These are phyloP conservation scores for Pseudachorutes palmiensis DNA, from an alignment of 1,140 invertebrate species.

Conservation along the genomic window DNA sequence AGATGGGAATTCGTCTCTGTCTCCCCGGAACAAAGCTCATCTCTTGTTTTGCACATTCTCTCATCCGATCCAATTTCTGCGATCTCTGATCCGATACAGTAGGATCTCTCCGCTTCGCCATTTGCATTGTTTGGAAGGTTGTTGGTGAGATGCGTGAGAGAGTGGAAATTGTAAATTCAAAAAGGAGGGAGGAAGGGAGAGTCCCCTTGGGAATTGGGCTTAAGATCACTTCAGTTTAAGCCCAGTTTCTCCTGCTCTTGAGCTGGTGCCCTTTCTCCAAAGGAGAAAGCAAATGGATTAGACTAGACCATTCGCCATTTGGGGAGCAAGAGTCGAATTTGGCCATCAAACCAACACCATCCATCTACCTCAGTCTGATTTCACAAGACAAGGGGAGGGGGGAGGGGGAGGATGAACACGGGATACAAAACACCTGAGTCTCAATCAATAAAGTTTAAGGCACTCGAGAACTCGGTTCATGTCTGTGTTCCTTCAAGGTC, in stretches of 20 bases:
- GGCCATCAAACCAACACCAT: slow-evolving; percentile 6
- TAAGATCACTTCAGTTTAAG: slow-evolving; percentile 14
- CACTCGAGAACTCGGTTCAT: too few species aligned
- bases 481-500: too few species aligned
- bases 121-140: neutral
- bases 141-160: neutral
- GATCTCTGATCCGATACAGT: too few species aligned
- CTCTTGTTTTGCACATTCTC: too few species aligned
- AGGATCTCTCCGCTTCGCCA: neutral
- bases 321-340: neutral
- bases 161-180: slow-evolving; percentile 2
- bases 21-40: too few species aligned
- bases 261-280: neutral
- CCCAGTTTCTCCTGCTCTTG: neutral
- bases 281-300: neutral
- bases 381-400: neutral
- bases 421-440: neutral
- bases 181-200: slow-evolving; percentile 15
- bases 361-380: slow-evolving; percentile 1
- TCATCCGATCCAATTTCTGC: too few species aligned
- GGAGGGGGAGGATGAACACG: neutral
- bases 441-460: too few species aligned
- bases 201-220: slow-evolving; percentile 16
- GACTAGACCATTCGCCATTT: neutral
- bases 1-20: too few species aligned